phyloP scores from a whole-genome alignment of 2,797 vertebrate species.

The Lophura swinhoii region DNA sequence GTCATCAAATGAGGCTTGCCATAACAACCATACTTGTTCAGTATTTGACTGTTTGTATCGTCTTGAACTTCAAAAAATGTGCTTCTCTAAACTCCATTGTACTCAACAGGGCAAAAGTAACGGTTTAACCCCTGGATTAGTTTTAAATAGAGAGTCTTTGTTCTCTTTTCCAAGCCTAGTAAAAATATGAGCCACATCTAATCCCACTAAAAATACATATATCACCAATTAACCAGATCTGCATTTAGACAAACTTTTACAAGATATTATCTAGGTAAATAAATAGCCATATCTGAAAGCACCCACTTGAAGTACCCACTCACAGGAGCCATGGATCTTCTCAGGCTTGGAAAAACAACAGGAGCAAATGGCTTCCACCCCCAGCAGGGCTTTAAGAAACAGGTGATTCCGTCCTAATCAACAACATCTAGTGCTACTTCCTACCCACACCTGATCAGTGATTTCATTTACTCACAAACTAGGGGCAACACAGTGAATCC shows the following conservation, averaged over 20 bases:
- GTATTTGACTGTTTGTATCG: not conserved
- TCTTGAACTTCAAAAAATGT: not conserved
- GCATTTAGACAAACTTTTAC: not conserved
- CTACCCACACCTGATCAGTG: not conserved
- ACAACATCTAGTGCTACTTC: not conserved
- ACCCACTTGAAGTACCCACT: rapidly evolving
- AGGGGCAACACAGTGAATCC: not conserved
- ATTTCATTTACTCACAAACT: not conserved
- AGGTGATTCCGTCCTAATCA: not conserved
- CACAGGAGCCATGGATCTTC: rapidly evolving
- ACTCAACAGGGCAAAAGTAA: rapidly evolving
- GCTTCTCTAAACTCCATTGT: not conserved
- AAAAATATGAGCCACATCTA: rapidly evolving
- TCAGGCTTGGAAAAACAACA: rapidly evolving
- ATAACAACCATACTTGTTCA: not conserved
- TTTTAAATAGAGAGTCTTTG: not conserved
- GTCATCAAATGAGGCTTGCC: not conserved
- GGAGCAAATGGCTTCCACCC: rapidly evolving
- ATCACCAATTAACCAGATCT: not conserved
- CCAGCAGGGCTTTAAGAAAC: not conserved
- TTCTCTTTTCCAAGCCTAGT: not conserved
- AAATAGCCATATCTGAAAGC: not conserved
- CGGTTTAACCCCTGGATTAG: rapidly evolving
- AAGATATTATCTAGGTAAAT: rapidly evolving
- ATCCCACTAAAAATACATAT: not conserved